Base-by-base conservation (phyloP, 2,888 invertebrate species). In the Tipula lateralis region DNA sequence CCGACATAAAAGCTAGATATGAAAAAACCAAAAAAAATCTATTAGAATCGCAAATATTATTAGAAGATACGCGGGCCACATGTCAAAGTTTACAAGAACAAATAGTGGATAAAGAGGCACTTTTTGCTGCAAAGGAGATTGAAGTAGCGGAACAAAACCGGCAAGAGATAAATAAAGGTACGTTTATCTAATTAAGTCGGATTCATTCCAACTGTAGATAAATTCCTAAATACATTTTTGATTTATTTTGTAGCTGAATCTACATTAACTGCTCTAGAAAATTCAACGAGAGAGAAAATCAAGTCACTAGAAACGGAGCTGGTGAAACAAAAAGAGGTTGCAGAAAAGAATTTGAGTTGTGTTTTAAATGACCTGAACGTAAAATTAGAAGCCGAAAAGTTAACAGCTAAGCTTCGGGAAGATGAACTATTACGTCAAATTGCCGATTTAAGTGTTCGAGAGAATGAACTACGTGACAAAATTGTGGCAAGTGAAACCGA, bases 161-260 rank as follows among this genome's bases (percentile, higher is more conserved):
- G 86, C 88, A 88, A 86, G 90, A 90, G 87, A 85, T 90, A 85
- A 88, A 88, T 83, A 89, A 89, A 88, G 89, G 90, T 90, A 86
- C 85, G 85, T 9, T 29, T 83, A n/a, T 82, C 16, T 13, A n/a
- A n/a, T n/a, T n/a, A n/a, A n/a, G n/a, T n/a, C n/a, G n/a, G n/a
- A 5, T 30, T 39, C 19, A 44, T 84, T 82, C 83, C 16, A 32
- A 32, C 3, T 32, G 32, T 32, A 7, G 3, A 32, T 7, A 16
- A 19, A 34, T 34, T 16, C 82, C 34, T n/a, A 30, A 83, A 13
- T 66, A 83, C 80, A 85, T 80, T n/a, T 29, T 29, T 82, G 39
- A 16, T 44, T 85, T 34, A 39, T 83, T 13, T 90, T 89, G 0
- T 88, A 93, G 93, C 92, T 88, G 92, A 92, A 88, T 91, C 92